These are phyloP conservation scores for western clawed frog (Xenopus tropicalis) DNA, from an alignment of 2,113 vertebrate genomes.

Conservation along the genomic window DNA sequence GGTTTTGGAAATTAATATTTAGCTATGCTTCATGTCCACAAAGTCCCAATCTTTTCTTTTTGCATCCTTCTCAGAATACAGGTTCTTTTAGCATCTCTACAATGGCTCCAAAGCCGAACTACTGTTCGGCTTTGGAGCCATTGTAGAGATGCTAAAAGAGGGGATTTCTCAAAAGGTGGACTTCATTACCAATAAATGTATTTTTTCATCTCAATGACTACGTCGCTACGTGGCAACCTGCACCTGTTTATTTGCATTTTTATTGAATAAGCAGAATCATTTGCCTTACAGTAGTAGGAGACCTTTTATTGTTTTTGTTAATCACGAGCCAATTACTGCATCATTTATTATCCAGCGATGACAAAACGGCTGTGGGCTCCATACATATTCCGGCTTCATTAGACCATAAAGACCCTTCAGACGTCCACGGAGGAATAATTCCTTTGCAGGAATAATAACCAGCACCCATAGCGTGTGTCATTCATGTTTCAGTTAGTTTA, in stretches of 20 bases:
- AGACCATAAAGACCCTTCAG: background rate
- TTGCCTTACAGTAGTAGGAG: background rate
- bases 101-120: too few relatives aligned
- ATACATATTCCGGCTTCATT: slow-evolving; percentile 9
- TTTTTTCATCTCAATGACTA: too few relatives aligned
- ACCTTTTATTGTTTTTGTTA: background rate
- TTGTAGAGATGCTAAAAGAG: too few relatives aligned
- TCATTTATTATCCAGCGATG: background rate
- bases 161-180: too few relatives aligned
- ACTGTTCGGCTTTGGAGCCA: too few relatives aligned
- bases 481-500: background rate
- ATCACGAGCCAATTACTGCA: slow-evolving; percentile 6
- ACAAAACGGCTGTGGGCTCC: background rate
- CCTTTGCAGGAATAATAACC: background rate
- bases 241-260: slow-evolving; percentile 21
- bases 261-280: slow-evolving; percentile 12
- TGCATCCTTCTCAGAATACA: too few relatives aligned
- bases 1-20: too few relatives aligned
- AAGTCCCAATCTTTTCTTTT: too few relatives aligned
- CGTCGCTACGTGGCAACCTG: background rate
- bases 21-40: too few relatives aligned
- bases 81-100: too few relatives aligned
- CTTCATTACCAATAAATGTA: too few relatives aligned
- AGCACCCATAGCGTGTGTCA: background rate
- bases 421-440: background rate